Evolutionary conservation across 2,888 invertebrate species (phyloP), one percentile per base, ranked within the genome.

Genomic region (Ecdyonurus torrentis): DNA sequence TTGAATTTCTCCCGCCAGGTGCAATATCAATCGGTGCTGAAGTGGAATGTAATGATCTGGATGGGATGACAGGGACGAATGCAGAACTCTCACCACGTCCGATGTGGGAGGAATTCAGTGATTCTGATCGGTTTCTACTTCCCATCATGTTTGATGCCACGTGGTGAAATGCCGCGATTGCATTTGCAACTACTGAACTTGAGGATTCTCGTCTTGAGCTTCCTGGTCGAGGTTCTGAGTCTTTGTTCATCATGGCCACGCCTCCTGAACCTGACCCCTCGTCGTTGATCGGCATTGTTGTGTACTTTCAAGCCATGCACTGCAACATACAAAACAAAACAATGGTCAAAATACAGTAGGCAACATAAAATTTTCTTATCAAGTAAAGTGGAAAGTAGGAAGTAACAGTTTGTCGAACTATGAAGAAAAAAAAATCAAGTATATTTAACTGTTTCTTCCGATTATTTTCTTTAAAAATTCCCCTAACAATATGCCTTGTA

Each of bases 61-160:
- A 85, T 15, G 91, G 91, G 64, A 91, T 86, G 62, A 91, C 91
- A 37, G 91, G 91, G 61, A 91, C 90, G 74, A 91, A 91, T 1
- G 91, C 91, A 18, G 90, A 91, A 7, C 87, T 83, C 75, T 89
- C 89, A 58, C 89, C 80, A 72, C 66, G 61, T 24, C 67, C 66
- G 19, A 65, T 65, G 59, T 65, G 65, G 18, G 65, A 23, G 20
- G 61, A n/a, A 22, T 55, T 22, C 20, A 22, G 22, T n/a, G 19
- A 20, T 37, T 37, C 37, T 5, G 5, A 10, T 15, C 37, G 37
- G 15, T 37, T 37, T 7, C 55, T 5, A 22, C 55, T 7, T n/a
- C 55, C 55, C 37, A 5, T 15, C 55, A 55, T 55, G 55, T 22
- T 55, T 7, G 55, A 55, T 5, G 55, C 55, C 19, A 22, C 55